Conservation (phyloP, 2,797 vertebrate genomes). For the Betta splendens region DNA sequence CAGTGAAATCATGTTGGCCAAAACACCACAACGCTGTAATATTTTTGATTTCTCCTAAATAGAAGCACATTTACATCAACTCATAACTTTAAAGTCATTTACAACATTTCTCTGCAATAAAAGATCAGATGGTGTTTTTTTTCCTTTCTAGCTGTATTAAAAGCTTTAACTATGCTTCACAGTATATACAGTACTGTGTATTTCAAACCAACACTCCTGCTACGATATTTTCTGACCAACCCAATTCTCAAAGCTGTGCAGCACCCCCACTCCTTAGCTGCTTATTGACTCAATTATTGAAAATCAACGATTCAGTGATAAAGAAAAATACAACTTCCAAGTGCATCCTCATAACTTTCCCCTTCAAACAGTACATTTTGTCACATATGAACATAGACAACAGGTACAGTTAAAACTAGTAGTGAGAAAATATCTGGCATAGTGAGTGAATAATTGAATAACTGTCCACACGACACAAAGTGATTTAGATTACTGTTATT, state of each 20-base stretch:
- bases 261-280: no score
- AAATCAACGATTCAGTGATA: no score
- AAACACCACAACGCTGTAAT: slow-evolving; percentile 10
- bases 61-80: slow-evolving; percentile 10
- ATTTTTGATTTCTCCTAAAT: slow-evolving; percentile 10
- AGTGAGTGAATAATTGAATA: no score
- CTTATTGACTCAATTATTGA: no score
- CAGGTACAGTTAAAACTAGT: no score
- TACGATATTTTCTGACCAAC: background rate
- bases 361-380: no score
- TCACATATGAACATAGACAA: no score
- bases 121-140: slow-evolving; percentile 7
- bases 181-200: background rate
- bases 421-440: no score
- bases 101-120: background rate
- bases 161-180: background rate
- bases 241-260: no score
- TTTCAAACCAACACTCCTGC: background rate
- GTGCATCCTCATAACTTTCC: no score
- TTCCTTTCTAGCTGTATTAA: slow-evolving; percentile 5
- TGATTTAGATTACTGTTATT: slow-evolving; percentile 49
- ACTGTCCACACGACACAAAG: slow-evolving; percentile 54
- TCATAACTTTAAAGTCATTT: slow-evolving; percentile 20
- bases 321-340: no score
- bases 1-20: background rate